Evolutionary conservation across 2,113 vertebrate species (phyloP).

Genomic region (Athene cunicularia): DNA sequence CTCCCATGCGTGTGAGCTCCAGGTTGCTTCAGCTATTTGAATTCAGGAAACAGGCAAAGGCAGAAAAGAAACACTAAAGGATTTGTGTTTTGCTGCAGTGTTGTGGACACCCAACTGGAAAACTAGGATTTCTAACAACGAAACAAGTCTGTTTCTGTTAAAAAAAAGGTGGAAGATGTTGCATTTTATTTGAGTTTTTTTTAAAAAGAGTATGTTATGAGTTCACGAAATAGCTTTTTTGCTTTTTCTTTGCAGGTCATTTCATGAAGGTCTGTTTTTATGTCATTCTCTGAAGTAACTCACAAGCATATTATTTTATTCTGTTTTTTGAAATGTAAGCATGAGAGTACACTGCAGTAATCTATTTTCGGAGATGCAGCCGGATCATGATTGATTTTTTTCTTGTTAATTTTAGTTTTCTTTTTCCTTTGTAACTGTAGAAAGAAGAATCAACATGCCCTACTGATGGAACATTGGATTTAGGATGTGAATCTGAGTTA

Average conservation of each 20-base stretch:
- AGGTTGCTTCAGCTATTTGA: constrained; percentile 45
- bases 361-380: constrained; percentile 26
- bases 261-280: not conserved
- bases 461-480: constrained; percentile 79
- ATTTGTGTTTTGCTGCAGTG: constrained; percentile 47
- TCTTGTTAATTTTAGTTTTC: constrained; percentile 39
- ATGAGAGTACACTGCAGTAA: constrained; percentile 10
- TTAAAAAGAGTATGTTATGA: not conserved
- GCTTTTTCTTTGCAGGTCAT: constrained; percentile 2
- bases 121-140: constrained; percentile 40
- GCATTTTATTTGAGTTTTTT: constrained; percentile 3
- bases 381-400: constrained; percentile 26
- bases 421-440: constrained; percentile 63
- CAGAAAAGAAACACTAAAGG: constrained; percentile 63
- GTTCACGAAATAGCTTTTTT: not conserved
- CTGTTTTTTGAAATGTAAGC: constrained; percentile 36
- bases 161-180: not conserved
- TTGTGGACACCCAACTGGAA: constrained; percentile 34
- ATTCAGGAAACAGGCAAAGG: constrained; percentile 63
- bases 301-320: constrained; percentile 22
- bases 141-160: constrained; percentile 32
- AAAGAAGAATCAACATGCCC: constrained; percentile 82
- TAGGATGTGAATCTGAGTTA: constrained; percentile 84
- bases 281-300: not conserved
- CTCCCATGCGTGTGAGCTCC: constrained; percentile 34